A percentile compares a stretch with the other conserved stretches of the same genome.
Evolutionary conservation across 1,140 invertebrate species (phyloP).

Genomic region (Camponotus floridanus): DNA sequence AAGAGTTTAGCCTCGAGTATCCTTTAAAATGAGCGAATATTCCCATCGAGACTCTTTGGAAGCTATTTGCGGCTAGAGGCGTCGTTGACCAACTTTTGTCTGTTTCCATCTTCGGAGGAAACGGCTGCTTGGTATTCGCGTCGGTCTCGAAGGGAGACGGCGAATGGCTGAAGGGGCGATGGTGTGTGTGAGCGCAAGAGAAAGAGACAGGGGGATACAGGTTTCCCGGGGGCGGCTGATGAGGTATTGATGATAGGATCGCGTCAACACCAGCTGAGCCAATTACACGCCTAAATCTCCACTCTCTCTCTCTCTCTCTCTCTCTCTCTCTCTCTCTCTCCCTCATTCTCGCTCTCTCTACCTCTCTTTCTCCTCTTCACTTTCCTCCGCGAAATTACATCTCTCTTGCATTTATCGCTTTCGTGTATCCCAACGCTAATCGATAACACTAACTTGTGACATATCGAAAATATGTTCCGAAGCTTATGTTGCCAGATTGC

Average conservation of each 20-base stretch:
- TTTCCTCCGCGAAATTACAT: not conserved
- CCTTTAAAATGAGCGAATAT: slow-evolving; percentile 23
- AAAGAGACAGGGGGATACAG: slow-evolving; percentile 80
- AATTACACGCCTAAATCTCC: slow-evolving; percentile 86
- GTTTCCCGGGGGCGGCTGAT: slow-evolving; percentile 85
- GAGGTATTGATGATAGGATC: slow-evolving; percentile 87
- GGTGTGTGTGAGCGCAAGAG: slow-evolving; percentile 61
- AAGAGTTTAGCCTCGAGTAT: slow-evolving; percentile 22
- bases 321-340: slow-evolving; percentile 3
- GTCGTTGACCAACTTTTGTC: slow-evolving; percentile 52
- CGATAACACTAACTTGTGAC: slow-evolving; percentile 19
- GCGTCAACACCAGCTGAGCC: slow-evolving; percentile 87
- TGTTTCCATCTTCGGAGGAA: slow-evolving; percentile 66
- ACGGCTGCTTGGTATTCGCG: slow-evolving; percentile 78
- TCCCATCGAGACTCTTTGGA: slow-evolving; percentile 34
- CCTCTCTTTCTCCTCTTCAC: slow-evolving; percentile 56
- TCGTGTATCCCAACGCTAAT: slow-evolving; percentile 25
- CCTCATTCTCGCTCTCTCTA: slow-evolving; percentile 26
- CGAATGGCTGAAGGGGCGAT: slow-evolving; percentile 58
- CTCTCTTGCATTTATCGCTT: slow-evolving; percentile 48
- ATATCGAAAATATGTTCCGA: not conserved
- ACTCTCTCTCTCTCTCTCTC: slow-evolving; percentile 67
- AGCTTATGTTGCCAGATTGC: no score
- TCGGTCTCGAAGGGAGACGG: slow-evolving; percentile 56
- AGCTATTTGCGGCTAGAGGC: slow-evolving; percentile 6